Percentiles rank a stretch among this genome's conserved stretches.
Conservation (phyloP, 2,888 invertebrate species). For the Sthenelais limicola region DNA sequence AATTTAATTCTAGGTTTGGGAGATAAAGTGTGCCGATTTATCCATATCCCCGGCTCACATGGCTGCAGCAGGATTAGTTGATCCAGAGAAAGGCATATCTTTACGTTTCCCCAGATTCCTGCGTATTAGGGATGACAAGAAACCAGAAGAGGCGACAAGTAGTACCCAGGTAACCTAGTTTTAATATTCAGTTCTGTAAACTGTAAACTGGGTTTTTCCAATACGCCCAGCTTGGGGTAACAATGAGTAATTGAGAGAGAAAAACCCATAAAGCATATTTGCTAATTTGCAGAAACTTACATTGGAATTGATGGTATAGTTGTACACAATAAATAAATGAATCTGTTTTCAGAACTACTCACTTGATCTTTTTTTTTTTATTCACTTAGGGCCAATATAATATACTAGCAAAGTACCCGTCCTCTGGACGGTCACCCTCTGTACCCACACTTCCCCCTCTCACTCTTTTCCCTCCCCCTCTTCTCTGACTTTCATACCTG, state of each 20-base stretch:
- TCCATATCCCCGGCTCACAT: slow-evolving; percentile 95
- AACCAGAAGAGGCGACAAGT: slow-evolving; percentile 91
- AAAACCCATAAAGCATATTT: not conserved
- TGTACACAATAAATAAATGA: not conserved
- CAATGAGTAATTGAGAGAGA: too few species aligned
- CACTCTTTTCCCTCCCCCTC: too few species aligned
- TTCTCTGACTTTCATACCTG: too few species aligned
- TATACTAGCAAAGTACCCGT: too few species aligned
- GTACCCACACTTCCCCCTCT: too few species aligned
- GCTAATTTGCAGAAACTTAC: not conserved
- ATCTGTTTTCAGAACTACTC: too few species aligned
- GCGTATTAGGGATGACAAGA: slow-evolving; percentile 91
- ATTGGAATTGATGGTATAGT: not conserved
- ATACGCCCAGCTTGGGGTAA: too few species aligned
- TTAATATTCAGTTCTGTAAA: not conserved
- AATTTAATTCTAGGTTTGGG: slow-evolving; percentile 95
- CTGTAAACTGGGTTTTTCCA: too few species aligned
- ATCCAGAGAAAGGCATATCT: slow-evolving; percentile 93
- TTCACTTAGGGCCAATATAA: too few species aligned
- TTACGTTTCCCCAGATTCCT: slow-evolving; percentile 95
- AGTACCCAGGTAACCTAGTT: slow-evolving; percentile 81
- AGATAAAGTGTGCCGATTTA: slow-evolving; percentile 96
- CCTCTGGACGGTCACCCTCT: too few species aligned
- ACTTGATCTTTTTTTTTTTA: too few species aligned
- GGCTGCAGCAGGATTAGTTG: slow-evolving; percentile 87